Evolutionary conservation across 2,797 vertebrate genomes (phyloP).

Genomic region (Gadopsis bispinosus): DNA sequence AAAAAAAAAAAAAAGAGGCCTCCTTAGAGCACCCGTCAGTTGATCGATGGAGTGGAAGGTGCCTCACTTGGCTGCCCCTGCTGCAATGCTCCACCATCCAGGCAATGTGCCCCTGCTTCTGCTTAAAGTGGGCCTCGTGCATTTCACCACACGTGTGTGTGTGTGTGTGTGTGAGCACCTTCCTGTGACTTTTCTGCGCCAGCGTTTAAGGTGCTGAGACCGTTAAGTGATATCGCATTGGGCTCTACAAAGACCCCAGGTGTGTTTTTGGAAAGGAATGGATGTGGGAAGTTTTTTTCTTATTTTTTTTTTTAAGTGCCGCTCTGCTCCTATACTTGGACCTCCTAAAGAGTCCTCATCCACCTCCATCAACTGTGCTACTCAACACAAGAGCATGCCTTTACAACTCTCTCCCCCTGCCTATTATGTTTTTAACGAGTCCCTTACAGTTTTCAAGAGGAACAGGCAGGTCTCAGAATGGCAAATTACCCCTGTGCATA

Average conservation of each 20-base stretch:
- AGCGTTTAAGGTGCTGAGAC: constrained; percentile 18
- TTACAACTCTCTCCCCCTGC: constrained; percentile 65
- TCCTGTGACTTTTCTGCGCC: neutral
- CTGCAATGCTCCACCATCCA: constrained; percentile 45
- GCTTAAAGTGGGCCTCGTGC: constrained; percentile 48
- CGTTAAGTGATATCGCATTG: constrained; percentile 20
- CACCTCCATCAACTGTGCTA: constrained; percentile 63
- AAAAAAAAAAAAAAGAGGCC: constrained; percentile 28
- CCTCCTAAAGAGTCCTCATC: constrained; percentile 70
- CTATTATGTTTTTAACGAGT: constrained; percentile 80
- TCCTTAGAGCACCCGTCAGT: constrained; percentile 73
- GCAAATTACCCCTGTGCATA: constrained; percentile 81
- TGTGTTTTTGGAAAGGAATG: constrained; percentile 65
- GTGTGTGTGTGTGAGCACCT: constrained; percentile 34
- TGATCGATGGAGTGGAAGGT: constrained; percentile 76
- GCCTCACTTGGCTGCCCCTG: constrained; percentile 46
- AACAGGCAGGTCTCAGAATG: constrained; percentile 79
- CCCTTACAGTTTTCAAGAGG: constrained; percentile 76
- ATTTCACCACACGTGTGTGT: constrained; percentile 12
- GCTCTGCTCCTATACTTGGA: constrained; percentile 67
- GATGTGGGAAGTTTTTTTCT: constrained; percentile 32
- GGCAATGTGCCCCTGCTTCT: constrained; percentile 15
- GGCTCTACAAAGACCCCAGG: constrained; percentile 74
- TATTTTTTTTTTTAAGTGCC: neutral
- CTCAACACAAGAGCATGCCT: constrained; percentile 73